These are phyloP conservation scores for Sycophila sp. DNA, from an alignment of 1,140 invertebrate genomes.

Conservation along the genomic window DNA sequence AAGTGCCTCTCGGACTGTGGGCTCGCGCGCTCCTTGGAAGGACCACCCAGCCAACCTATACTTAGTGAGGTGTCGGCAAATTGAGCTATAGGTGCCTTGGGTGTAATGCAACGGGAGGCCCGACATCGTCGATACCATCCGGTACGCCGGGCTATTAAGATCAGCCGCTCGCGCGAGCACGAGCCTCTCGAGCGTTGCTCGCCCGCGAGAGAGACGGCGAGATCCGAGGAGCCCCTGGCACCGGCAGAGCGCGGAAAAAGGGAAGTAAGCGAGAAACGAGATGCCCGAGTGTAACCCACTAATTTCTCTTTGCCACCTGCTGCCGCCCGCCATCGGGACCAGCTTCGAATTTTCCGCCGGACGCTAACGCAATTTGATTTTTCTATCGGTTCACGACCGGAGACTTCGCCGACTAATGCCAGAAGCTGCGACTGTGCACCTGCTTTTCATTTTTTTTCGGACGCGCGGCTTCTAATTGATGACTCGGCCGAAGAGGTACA, in stretches of 20 bases:
- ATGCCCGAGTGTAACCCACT: conserved; percentile 3
- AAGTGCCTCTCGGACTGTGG: neutral
- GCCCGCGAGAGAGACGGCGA: neutral
- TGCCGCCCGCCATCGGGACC: neutral
- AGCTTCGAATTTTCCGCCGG: no score
- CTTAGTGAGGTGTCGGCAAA: conserved; percentile 68
- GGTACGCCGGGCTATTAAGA: conserved; percentile 34
- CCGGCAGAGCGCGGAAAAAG: neutral
- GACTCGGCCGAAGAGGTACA: no score
- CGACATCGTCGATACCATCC: conserved; percentile 58
- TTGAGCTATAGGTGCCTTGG: conserved; percentile 66
- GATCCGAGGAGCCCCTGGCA: neutral
- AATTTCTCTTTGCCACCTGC: conserved; percentile 15
- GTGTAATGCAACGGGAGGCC: conserved; percentile 55
- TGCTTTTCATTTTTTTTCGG: no score
- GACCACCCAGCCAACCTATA: conserved; percentile 68
- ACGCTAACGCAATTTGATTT: no score
- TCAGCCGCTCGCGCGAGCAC: neutral
- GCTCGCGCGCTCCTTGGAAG: conserved; percentile 39
- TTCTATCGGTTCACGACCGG: no score
- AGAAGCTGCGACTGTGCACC: no score
- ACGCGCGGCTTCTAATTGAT: no score
- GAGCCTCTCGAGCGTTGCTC: neutral
- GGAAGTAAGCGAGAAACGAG: conserved; percentile 5
- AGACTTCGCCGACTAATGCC: no score